Conservation (phyloP, 2,113 vertebrate genomes). For the Beaufortia kweichowensis region DNA sequence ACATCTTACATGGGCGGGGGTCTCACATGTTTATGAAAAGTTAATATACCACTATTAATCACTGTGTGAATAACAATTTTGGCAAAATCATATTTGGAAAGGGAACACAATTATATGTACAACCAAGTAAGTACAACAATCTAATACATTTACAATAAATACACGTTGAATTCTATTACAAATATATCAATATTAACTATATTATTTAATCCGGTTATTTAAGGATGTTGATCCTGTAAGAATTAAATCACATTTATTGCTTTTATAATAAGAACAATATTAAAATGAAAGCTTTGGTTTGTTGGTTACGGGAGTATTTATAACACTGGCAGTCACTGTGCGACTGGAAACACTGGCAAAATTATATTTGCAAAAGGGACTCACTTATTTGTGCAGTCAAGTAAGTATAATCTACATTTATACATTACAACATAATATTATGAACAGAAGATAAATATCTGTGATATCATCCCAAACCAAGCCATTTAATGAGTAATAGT, state of each 20-base stretch:
- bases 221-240: no score
- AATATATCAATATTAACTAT: no score
- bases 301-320: not conserved
- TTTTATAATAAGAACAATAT: no score
- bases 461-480: no score
- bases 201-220: no score
- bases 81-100: conserved; percentile 6
- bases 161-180: no score
- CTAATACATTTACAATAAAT: not conserved
- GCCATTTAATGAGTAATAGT: no score
- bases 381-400: not conserved
- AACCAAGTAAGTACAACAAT: conserved; percentile 10
- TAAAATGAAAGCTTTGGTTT: not conserved
- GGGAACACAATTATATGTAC: not conserved
- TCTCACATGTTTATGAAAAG: no score
- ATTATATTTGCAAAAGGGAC: conserved; percentile 13
- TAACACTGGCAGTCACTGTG: conserved; percentile 12
- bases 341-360: conserved; percentile 6
- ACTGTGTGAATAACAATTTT: conserved; percentile 21
- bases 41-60: conserved; percentile 1
- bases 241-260: no score
- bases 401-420: not conserved
- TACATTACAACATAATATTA: no score
- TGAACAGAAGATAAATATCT: no score
- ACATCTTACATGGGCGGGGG: not conserved